Evolutionary conservation across 2,113 vertebrate species (phyloP).

Genomic region (Apaloderma vittatum): DNA sequence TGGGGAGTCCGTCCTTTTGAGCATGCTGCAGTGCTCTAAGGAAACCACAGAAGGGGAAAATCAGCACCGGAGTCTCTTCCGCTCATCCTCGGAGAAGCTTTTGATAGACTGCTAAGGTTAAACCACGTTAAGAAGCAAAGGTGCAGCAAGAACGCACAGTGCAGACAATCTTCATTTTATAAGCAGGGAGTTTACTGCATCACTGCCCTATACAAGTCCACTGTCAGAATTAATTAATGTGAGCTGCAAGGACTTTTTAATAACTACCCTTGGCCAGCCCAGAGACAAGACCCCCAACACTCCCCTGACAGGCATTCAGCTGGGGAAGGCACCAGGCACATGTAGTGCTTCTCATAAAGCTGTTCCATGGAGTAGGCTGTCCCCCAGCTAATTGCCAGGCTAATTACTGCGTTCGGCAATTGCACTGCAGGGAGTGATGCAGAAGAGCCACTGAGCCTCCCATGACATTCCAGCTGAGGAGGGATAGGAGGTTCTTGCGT

Average conservation of each 20-base stretch:
- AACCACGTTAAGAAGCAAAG: background rate
- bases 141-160: background rate
- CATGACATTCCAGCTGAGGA: background rate
- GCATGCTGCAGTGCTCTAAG: background rate
- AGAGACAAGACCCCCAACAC: background rate
- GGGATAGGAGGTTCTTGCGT: background rate
- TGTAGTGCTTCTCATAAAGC: background rate
- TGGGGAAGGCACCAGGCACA: background rate
- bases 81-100: background rate
- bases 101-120: background rate
- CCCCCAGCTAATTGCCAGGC: background rate
- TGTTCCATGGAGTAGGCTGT: background rate
- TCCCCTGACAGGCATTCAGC: background rate
- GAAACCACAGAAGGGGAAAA: background rate
- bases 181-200: background rate
- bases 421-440: background rate
- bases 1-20: background rate
- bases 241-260: background rate
- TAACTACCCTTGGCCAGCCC: background rate
- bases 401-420: accelerated
- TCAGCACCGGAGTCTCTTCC: background rate
- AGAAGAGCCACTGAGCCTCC: background rate
- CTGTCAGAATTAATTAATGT: background rate
- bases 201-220: background rate
- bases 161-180: background rate